A percentile compares a stretch with the other conserved stretches of the same genome.
phyloP scores from a whole-genome alignment of 1,140 invertebrate species.

The Papilio machaon region DNA sequence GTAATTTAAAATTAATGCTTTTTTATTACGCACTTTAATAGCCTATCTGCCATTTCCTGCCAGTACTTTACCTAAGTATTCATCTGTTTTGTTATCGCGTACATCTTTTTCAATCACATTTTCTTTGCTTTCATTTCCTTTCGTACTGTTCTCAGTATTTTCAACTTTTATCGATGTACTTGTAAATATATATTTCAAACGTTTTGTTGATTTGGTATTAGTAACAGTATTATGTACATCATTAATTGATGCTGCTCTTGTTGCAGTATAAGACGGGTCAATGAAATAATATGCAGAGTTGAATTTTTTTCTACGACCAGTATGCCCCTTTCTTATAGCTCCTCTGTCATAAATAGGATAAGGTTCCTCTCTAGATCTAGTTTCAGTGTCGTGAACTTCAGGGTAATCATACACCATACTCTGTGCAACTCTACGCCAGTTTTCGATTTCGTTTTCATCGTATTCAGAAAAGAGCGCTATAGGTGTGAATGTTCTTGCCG shows the following conservation, averaged over 20 bases:
- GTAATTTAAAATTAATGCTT: not conserved
- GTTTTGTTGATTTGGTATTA: not conserved
- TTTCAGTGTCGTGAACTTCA: not conserved
- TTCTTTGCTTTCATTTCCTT: not conserved
- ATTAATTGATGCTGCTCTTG: not conserved
- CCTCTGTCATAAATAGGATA: conserved; percentile 9
- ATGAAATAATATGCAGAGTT: not conserved
- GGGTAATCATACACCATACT: conserved; percentile 7
- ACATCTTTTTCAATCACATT: not conserved
- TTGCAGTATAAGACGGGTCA: not conserved
- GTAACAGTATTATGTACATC: not conserved
- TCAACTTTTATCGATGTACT: not conserved
- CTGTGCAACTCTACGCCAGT: conserved; percentile 23
- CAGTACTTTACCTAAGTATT: conserved; percentile 7
- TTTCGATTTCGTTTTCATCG: conserved; percentile 6
- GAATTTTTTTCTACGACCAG: not conserved
- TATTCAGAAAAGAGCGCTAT: conserved; percentile 24
- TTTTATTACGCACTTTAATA: not conserved
- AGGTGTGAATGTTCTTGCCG: not conserved
- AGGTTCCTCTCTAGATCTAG: not conserved
- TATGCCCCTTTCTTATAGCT: not conserved
- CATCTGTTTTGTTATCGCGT: not conserved
- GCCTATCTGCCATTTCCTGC: not conserved
- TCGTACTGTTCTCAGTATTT: not conserved
- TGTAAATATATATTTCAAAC: not conserved